Evolutionary conservation across 2,888 invertebrate species (phyloP).

Genomic region (Acholoe squamosa): DNA sequence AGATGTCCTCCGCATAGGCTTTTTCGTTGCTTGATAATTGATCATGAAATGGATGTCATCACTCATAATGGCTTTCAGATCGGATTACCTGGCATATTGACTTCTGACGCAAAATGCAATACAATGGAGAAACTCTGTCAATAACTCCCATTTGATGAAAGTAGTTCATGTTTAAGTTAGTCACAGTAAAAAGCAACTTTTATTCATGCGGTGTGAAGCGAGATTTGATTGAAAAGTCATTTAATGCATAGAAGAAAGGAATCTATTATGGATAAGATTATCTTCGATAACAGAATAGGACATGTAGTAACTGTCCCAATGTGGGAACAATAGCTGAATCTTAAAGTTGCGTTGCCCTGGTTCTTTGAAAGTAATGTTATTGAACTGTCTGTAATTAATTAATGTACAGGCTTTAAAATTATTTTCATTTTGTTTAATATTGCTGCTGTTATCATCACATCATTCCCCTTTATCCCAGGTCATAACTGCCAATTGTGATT

Average conservation of each 20-base stretch:
- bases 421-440: too few relatives aligned
- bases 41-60: conserved; percentile 44
- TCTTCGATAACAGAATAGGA: not conserved
- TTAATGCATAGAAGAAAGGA: conserved; percentile 14
- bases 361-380: not conserved
- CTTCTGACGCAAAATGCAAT: conserved; percentile 28
- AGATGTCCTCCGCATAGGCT: not conserved
- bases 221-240: conserved; percentile 8
- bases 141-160: conserved; percentile 1
- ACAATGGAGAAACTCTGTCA: conserved; percentile 34
- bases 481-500: too few relatives aligned
- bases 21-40: conserved; percentile 18
- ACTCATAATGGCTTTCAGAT: conserved; percentile 41
- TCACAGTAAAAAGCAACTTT: not conserved
- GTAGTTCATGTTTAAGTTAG: conserved; percentile 29
- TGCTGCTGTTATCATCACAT: too few relatives aligned
- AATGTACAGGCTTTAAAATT: too few relatives aligned
- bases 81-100: conserved; percentile 29
- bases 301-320: not conserved
- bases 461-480: too few relatives aligned
- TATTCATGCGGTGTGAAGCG: not conserved
- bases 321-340: not conserved
- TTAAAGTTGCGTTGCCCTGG: not conserved
- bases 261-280: not conserved
- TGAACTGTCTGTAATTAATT: too few relatives aligned